Percentiles rank a stretch among this genome's conserved stretches.
phyloP scores from a whole-genome alignment of 2,888 invertebrate genomes.

The Drosophila robusta region DNA sequence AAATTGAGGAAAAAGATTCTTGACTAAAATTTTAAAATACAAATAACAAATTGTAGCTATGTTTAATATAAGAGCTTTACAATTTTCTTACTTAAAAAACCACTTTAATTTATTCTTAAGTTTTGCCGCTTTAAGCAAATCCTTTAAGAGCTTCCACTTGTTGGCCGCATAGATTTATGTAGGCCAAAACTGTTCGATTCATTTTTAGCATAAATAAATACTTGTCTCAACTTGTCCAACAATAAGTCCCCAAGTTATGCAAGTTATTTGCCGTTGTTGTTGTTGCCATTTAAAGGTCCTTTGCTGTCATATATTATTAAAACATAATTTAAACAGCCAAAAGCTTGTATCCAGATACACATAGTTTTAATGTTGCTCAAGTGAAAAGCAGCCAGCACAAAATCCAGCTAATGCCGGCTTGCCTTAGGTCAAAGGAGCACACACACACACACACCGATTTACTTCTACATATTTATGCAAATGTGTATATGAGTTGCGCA shows the following conservation, averaged over 20 bases:
- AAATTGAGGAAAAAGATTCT: too few species aligned
- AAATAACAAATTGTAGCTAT: too few species aligned
- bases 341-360: background rate
- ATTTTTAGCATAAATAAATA: conserved; percentile 25
- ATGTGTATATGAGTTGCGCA: background rate
- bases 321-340: conserved; percentile 21
- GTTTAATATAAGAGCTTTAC: background rate
- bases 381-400: conserved; percentile 14
- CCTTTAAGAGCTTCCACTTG: conserved; percentile 1
- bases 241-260: conserved; percentile 15
- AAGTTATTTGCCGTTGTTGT: conserved; percentile 5
- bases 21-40: too few species aligned
- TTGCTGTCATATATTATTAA: conserved; percentile 29
- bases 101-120: background rate
- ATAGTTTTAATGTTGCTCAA: conserved; percentile 1
- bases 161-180: too few species aligned
- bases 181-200: conserved; percentile 7
- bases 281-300: conserved; percentile 9
- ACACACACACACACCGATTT: background rate
- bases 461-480: background rate
- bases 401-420: conserved; percentile 4
- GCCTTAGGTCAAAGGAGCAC: conserved; percentile 12
- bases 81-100: too few species aligned
- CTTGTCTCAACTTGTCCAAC: conserved; percentile 1
- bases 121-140: background rate